These are phyloP conservation scores for Phyto melanocephala DNA, from an alignment of 2,888 invertebrate genomes.

Conservation along the genomic window DNA sequence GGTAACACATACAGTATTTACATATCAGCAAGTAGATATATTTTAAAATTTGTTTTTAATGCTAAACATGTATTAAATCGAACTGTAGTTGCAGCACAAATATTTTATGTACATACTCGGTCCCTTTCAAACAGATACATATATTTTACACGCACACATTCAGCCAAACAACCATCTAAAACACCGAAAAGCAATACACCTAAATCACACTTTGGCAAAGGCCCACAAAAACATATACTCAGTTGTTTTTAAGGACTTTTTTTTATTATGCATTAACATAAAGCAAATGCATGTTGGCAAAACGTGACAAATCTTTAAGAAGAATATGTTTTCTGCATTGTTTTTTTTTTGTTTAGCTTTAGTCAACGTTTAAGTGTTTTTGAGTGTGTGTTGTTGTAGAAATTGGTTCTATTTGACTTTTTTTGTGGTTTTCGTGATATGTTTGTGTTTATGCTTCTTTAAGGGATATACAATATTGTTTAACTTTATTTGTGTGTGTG, in stretches of 20 bases:
- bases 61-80: too few species aligned
- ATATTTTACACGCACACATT: too few species aligned
- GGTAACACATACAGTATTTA: too few species aligned
- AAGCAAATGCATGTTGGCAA: constrained; percentile 44
- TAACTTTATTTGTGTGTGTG: constrained; percentile 3
- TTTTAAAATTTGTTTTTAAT: too few species aligned
- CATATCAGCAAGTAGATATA: too few species aligned
- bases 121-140: too few species aligned
- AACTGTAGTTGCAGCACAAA: too few species aligned
- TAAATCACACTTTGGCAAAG: too few species aligned
- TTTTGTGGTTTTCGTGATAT: constrained; percentile 21
- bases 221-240: not conserved
- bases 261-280: constrained; percentile 11
- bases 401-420: constrained; percentile 45
- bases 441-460: not conserved
- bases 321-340: not conserved
- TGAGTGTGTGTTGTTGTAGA: constrained; percentile 13
- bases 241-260: constrained; percentile 8
- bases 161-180: too few species aligned
- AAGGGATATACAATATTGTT: constrained; percentile 42
- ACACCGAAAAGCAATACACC: not conserved
- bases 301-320: constrained; percentile 59
- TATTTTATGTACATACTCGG: too few species aligned
- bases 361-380: too few species aligned
- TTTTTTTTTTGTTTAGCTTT: too few species aligned